These are phyloP conservation scores for Uromys caudimaculatus DNA, from an alignment of 2,797 vertebrate species.

Conservation along the genomic window DNA sequence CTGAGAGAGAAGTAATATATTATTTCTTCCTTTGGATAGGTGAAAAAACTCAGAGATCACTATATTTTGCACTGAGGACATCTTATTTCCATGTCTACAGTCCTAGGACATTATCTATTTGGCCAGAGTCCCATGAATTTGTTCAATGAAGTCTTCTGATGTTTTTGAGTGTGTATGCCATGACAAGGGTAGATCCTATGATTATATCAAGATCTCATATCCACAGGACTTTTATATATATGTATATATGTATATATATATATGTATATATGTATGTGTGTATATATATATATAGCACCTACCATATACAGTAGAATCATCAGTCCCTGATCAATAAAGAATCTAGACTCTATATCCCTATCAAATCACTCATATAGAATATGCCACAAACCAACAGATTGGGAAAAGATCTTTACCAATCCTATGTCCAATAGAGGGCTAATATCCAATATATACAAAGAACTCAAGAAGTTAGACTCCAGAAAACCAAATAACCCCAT, in stretches of 20 bases:
- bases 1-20: neutral
- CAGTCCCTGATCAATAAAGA: neutral
- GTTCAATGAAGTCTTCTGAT: neutral
- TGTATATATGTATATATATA: no score
- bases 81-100: neutral
- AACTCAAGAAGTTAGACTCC: no score
- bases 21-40: neutral
- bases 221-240: no score
- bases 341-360: neutral
- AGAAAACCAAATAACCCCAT: no score
- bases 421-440: no score
- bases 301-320: neutral
- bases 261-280: no score
- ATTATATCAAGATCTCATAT: neutral
- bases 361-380: neutral
- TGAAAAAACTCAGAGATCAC: constrained; percentile 35
- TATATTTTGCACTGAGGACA: neutral
- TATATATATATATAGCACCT: neutral
- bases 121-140: neutral
- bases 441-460: no score
- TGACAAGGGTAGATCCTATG: neutral
- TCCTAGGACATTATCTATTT: neutral
- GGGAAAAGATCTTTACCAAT: no score
- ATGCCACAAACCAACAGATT: no score
- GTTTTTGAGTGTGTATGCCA: neutral